Evolutionary conservation across 2,888 invertebrate species (phyloP), one percentile per base, ranked within the genome.

Genomic region (Ichneumoninae sp.): DNA sequence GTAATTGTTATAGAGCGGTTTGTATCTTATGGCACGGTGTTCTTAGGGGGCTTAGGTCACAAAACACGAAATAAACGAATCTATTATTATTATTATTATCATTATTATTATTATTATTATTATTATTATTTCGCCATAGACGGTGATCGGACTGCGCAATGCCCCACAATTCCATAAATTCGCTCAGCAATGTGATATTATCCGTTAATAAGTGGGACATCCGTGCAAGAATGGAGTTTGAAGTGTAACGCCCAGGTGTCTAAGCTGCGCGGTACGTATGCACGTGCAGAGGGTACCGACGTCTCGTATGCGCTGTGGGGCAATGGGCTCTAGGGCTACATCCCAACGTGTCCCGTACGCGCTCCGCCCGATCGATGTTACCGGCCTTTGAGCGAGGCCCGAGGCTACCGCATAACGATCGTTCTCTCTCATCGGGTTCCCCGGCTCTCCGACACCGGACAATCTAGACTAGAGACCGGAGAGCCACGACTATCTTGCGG

Each of bases 341-440:
- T 65, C 65, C 36, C 54, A 26, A 70, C 78, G 57, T 78, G 57
- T 78, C 47, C 57, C 69, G 69, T 69, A 70, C 19, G 19, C 33
- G 50, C 78, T 75, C 40, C 68, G 50, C 69, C 63, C 85, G 85
- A 82, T 83, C 85, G 85, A 85, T 85, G 81, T 78, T 73, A 60
- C 73, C 50, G 65, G 77, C 77, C 79, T 80, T 81, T 83, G 83
- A 81, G 78, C 44, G 75, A 79, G 74, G 71, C 85, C 81, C 76
- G 74, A 81, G 81, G 86, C 83, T 68, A 81, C 83, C 63, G 81
- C 85, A 78, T 85, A 86, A 85, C 86, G 85, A 86, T 86, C 83
- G 83, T 60, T 73, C 76, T 80, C 71, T 66, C 76, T 40, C 40
- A 6, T 6, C 63, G 30, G 8, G 54, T 54, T 44, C 63, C 22